These are phyloP conservation scores for Gastrophryne carolinensis DNA, from an alignment of 2,797 vertebrate genomes.

Conservation along the genomic window DNA sequence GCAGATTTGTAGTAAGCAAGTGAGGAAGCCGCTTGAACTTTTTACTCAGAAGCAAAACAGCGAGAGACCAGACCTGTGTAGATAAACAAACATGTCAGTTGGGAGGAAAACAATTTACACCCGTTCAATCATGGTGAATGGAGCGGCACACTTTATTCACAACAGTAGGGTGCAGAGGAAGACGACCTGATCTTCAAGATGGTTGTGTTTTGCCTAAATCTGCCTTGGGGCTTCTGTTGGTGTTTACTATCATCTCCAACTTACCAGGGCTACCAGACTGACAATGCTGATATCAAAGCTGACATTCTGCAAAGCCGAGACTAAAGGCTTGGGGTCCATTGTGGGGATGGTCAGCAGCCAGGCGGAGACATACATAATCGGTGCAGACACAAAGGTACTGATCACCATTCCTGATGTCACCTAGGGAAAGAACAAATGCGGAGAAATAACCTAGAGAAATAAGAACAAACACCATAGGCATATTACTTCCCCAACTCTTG, in stretches of 20 bases:
- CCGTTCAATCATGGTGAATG: too few species aligned
- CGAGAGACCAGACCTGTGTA: slow-evolving; percentile 86
- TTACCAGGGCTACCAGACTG: slow-evolving; percentile 87
- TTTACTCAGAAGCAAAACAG: slow-evolving; percentile 86
- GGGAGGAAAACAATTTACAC: too few species aligned
- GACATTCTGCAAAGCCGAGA: slow-evolving; percentile 83
- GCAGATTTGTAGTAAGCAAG: slow-evolving; percentile 86
- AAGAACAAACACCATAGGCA: too few species aligned
- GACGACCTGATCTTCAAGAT: too few species aligned
- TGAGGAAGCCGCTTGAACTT: slow-evolving; percentile 89
- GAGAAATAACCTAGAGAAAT: too few species aligned
- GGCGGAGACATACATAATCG: slow-evolving; percentile 95
- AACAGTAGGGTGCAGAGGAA: too few species aligned
- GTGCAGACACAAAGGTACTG: slow-evolving; percentile 94
- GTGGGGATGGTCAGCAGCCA: slow-evolving; percentile 89
- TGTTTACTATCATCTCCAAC: too few species aligned
- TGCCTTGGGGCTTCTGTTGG: too few species aligned
- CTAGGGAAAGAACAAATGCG: slow-evolving; percentile 67
- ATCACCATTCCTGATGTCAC: slow-evolving; percentile 96
- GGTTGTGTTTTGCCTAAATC: too few species aligned
- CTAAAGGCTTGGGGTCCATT: slow-evolving; percentile 84
- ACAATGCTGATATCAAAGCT: slow-evolving; percentile 93
- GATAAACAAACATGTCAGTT: slow-evolving; percentile 47
- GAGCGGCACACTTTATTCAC: too few species aligned
- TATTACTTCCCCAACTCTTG: too few species aligned